Evolutionary conservation across 2,113 vertebrate genomes (phyloP), one percentile per base, ranked within the genome.

Genomic region (Megaceryle maxima): DNA sequence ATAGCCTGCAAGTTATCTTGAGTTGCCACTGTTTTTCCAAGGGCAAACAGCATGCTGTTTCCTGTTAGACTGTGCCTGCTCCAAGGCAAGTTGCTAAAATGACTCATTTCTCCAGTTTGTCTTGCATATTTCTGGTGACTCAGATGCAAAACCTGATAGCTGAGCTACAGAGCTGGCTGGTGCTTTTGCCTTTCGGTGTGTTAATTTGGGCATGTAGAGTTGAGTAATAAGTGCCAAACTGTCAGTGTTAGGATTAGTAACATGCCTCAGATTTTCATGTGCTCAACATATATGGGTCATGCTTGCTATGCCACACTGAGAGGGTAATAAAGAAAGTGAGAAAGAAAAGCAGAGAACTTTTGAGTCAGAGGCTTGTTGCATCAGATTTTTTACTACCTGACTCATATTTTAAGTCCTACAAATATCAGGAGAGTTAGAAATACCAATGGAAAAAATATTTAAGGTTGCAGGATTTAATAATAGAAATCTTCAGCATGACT

Each of bases 141-240:
- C 82, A 64, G 95, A 92, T 94, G 95, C 93, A 94, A 97, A 97
- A 91, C 92, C 87, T 37, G 63, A 77, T 93, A 94, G 95, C 94
- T 92, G 93, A 97, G 92, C 94, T 96, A 69, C 24, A 59, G 86
- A 94, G 91, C 90, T 92, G 94, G 91, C 89, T 95, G 55, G 79
- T 95, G 92, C 94, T 94, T 97, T 97, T 97, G 94, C 97, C 88
- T 96, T 94, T 89, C 37, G 66, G 94, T 51, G 86, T 94, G 92
- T 93, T 96, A 87, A 84, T 96, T 96, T 97, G 90, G 87, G 90
- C 83, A 81, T 6, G 24, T 14, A 50, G 79, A 43, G 24, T 15
- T 95, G 96, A 84, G 89, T 87, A 50, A 96, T 89, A 91, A 96
- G 84, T 69, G 87, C 95, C 95, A 96, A 92, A 86, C 94, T 97